Percentiles rank a stretch among this genome's conserved stretches.
These are phyloP conservation scores for Chlorodrepanis virens DNA, from an alignment of 2,113 vertebrate species.

Conservation along the genomic window DNA sequence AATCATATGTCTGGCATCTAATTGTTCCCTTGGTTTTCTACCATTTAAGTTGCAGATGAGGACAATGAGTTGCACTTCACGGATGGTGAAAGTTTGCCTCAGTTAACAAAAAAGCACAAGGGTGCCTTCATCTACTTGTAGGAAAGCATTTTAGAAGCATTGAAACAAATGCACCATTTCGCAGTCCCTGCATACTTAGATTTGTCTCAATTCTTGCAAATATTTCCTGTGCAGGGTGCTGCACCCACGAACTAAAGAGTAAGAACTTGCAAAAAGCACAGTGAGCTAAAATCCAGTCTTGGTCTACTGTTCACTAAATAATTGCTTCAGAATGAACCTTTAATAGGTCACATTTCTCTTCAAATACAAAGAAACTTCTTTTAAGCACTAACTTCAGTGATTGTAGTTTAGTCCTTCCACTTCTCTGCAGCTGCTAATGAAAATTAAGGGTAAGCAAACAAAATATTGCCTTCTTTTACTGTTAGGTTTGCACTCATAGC, in stretches of 20 bases:
- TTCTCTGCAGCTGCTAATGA: background rate
- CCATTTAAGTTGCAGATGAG: background rate
- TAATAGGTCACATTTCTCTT: background rate
- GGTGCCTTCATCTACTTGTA: background rate
- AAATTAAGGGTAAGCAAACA: background rate
- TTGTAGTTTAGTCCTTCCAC: background rate
- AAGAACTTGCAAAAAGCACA: background rate
- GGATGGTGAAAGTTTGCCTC: background rate
- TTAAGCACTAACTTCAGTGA: background rate
- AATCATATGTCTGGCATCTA: background rate
- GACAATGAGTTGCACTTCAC: background rate
- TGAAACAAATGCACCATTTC: background rate
- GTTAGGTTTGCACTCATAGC: background rate
- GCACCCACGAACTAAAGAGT: background rate
- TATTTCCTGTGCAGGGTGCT: background rate
- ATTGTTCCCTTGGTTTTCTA: background rate
- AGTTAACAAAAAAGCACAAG: background rate
- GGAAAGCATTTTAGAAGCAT: background rate
- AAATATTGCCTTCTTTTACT: background rate
- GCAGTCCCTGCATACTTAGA: background rate
- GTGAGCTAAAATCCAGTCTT: background rate
- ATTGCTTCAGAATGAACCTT: background rate
- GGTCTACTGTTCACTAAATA: background rate
- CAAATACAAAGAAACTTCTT: background rate
- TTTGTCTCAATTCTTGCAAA: background rate